Evolutionary conservation across 2,113 vertebrate species (phyloP).

Genomic region (Gnathonemus echidnorhynchus): DNA sequence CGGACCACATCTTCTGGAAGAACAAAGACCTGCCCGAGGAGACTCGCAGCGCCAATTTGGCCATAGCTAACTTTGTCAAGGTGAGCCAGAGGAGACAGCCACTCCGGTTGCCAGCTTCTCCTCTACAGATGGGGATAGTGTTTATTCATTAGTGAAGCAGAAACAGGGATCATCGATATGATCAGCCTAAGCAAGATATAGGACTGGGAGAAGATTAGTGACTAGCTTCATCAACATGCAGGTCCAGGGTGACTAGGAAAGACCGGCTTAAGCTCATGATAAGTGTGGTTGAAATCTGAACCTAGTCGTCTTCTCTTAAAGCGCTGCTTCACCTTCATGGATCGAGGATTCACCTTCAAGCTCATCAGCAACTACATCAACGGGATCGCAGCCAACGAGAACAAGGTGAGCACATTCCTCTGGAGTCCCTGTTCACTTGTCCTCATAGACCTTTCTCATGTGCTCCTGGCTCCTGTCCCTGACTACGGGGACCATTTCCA

Average conservation of each 20-base stretch:
- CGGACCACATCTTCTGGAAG: constrained; percentile 89
- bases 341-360: constrained; percentile 90
- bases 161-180: neutral
- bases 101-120: neutral
- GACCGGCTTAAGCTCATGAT: neutral
- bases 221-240: neutral
- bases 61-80: constrained; percentile 84
- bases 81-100: constrained; percentile 47
- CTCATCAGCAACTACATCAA: constrained; percentile 85
- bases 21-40: constrained; percentile 79
- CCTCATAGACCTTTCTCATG: neutral
- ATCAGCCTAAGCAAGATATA: neutral
- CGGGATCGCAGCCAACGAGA: constrained; percentile 81
- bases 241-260: neutral
- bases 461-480: neutral
- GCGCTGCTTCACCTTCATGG: constrained; percentile 94
- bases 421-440: neutral
- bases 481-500: neutral
- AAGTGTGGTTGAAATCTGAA: neutral
- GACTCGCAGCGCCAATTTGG: constrained; percentile 82
- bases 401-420: constrained; percentile 68
- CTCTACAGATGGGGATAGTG: neutral
- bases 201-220: neutral
- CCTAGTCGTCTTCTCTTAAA: constrained; percentile 34
- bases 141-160: neutral